Conservation (phyloP, 2,113 vertebrate species). For the Engraulis encrasicolus region DNA sequence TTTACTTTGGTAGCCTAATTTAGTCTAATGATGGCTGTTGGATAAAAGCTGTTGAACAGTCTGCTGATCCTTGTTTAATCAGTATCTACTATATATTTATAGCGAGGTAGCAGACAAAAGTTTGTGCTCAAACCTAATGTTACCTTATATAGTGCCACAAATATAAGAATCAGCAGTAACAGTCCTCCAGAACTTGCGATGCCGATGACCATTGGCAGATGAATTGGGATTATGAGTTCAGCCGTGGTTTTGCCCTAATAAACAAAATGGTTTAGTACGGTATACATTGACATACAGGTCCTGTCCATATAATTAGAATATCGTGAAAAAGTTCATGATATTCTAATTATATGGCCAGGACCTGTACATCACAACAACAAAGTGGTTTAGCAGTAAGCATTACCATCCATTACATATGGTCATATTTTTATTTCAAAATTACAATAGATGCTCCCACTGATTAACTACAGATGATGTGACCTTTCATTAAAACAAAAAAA, state of each 20-base stretch:
- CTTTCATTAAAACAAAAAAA: no score
- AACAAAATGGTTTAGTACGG: not conserved
- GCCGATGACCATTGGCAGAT: not conserved
- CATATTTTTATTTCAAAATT: not conserved
- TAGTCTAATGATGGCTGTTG: no score
- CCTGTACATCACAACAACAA: no score
- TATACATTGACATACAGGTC: no score
- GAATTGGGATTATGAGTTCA: not conserved
- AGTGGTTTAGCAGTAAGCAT: not conserved
- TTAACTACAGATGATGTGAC: not conserved
- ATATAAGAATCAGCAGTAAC: not conserved
- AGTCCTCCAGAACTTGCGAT: not conserved
- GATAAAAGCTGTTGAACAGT: no score
- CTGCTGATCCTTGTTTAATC: no score
- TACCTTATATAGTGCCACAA: not conserved
- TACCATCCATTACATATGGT: not conserved
- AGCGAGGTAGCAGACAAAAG: not conserved
- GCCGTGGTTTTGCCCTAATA: not conserved
- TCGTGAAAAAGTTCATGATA: no score
- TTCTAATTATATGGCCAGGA: no score
- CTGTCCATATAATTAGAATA: no score
- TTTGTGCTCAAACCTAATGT: not conserved
- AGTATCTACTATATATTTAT: no score
- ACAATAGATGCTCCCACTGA: not conserved
- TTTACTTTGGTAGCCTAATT: no score